phyloP scores from a whole-genome alignment of 2,113 vertebrate genomes.

The Centropus bengalensis region DNA sequence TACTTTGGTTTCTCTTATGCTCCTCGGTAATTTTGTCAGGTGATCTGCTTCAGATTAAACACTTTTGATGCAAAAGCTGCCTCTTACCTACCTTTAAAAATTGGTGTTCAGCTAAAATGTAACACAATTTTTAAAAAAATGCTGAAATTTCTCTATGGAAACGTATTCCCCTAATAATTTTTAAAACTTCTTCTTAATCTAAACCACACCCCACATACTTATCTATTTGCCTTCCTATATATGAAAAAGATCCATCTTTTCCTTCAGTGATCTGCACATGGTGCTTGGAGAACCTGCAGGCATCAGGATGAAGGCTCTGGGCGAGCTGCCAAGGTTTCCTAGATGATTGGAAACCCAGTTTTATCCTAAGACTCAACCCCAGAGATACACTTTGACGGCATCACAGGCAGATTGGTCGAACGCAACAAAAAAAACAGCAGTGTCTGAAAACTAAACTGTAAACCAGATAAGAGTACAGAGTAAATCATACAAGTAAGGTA shows the following conservation, averaged over 20 bases:
- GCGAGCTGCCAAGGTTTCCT: conserved; percentile 22
- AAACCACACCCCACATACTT: not conserved
- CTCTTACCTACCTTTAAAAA: not conserved
- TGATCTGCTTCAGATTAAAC: not conserved
- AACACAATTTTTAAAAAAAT: not conserved
- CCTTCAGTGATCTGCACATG: not conserved
- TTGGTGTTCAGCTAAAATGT: not conserved
- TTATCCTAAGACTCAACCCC: not conserved
- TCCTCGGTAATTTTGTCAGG: not conserved
- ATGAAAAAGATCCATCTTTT: not conserved
- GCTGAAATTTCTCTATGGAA: not conserved
- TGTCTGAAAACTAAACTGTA: not conserved
- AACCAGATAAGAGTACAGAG: not conserved
- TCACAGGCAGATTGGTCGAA: not conserved
- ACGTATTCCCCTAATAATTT: not conserved
- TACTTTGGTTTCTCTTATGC: not conserved
- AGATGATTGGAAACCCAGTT: not conserved
- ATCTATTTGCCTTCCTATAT: not conserved
- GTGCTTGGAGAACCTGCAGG: not conserved
- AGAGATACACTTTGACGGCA: not conserved
- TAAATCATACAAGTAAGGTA: not conserved
- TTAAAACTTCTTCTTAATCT: not conserved
- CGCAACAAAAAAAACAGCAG: not conserved
- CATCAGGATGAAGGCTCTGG: not conserved
- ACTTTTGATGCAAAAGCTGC: not conserved